Conservation (phyloP, 2,113 vertebrate genomes). For the Bungarus multicinctus region DNA sequence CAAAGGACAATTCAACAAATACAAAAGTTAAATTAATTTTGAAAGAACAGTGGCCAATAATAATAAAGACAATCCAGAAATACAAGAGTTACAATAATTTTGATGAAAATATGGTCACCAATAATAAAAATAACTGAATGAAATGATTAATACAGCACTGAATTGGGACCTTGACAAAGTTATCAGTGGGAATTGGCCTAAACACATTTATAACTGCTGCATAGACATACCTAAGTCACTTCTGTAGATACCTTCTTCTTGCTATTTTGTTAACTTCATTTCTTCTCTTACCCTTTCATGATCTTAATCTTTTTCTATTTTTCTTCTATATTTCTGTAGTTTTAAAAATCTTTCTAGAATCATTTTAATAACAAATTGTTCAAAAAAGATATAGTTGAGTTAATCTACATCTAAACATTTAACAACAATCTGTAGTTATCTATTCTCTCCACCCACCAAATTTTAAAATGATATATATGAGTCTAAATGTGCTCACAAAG, state of each 20-base stretch:
- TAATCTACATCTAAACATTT: background rate
- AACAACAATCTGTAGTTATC: conserved; percentile 10
- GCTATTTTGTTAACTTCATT: background rate
- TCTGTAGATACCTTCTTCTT: background rate
- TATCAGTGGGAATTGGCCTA: background rate
- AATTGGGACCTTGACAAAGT: background rate
- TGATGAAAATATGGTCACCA: background rate
- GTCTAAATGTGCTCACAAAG: background rate
- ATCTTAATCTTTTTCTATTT: background rate
- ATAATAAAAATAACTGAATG: background rate
- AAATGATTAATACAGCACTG: too few relatives aligned
- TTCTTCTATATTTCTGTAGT: background rate
- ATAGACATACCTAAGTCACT: background rate
- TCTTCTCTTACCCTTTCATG: background rate
- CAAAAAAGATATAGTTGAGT: background rate
- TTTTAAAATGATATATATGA: background rate
- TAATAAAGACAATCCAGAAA: background rate
- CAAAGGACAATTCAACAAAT: background rate
- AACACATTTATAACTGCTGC: background rate
- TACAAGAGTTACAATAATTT: background rate
- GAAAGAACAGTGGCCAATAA: background rate
- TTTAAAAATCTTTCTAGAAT: background rate
- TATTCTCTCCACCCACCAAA: background rate
- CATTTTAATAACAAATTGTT: background rate
- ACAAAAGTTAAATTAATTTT: background rate